phyloP scores from a whole-genome alignment of 2,888 invertebrate species.

The Microplitis deprimator region DNA sequence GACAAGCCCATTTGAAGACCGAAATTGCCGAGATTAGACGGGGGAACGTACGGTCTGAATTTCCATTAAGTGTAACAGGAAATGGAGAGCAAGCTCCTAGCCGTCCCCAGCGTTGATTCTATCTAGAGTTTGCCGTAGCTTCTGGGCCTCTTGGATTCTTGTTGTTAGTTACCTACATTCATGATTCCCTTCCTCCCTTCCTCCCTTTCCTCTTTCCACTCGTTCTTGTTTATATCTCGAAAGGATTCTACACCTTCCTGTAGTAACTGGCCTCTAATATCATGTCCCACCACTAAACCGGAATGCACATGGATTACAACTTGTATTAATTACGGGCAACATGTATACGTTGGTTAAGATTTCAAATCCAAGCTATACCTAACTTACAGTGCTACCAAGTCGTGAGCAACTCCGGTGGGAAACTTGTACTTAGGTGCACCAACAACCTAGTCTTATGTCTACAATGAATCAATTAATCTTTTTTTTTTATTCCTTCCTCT shows the following conservation, averaged over 20 bases:
- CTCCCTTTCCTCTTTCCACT: conserved; percentile 11
- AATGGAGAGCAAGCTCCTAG: conserved; percentile 55
- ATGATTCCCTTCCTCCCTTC: conserved; percentile 10
- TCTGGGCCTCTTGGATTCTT: conserved; percentile 15
- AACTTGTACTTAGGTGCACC: conserved; percentile 27
- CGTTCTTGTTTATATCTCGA: conserved; percentile 20
- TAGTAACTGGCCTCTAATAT: conserved; percentile 63
- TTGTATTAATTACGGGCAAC: conserved; percentile 71
- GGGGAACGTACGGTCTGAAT: conserved; percentile 64
- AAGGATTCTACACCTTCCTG: conserved; percentile 46
- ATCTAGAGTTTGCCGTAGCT: conserved; percentile 51
- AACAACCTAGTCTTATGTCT: conserved; percentile 7
- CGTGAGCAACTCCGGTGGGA: conserved; percentile 43
- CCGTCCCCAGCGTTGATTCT: conserved; percentile 65
- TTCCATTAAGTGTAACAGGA: conserved; percentile 69
- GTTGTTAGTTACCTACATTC: conserved; percentile 15
- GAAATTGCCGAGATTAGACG: conserved; percentile 65
- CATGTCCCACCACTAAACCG: conserved; percentile 69
- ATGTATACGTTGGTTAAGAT: conserved; percentile 65
- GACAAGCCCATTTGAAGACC: conserved; percentile 55
- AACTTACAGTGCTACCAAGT: conserved; percentile 40
- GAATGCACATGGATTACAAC: conserved; percentile 67
- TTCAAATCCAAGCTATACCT: conserved; percentile 65
- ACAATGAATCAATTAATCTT: conserved; percentile 38
- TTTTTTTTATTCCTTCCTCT: conserved; percentile 31